These are phyloP conservation scores for Geotrupes spiniger DNA, from an alignment of 2,888 invertebrate species.

Conservation along the genomic window DNA sequence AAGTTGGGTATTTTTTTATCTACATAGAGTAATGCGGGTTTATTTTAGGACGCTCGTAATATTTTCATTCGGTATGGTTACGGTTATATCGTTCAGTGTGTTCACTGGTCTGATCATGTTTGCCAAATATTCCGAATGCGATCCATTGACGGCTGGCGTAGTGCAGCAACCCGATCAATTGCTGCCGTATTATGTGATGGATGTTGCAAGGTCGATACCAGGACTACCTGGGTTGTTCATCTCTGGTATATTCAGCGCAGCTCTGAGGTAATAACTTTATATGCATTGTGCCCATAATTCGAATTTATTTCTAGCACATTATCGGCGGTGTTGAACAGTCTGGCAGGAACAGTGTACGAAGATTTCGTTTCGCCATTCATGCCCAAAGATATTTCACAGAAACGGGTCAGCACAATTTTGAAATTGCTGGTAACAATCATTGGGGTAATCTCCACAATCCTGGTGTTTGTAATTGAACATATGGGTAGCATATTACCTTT, in stretches of 20 bases:
- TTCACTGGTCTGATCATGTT: constrained; percentile 61
- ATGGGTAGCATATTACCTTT: constrained; percentile 67
- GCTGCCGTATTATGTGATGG: constrained; percentile 71
- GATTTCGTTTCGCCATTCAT: constrained; percentile 59
- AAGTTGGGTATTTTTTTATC: constrained; percentile 22
- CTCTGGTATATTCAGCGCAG: constrained; percentile 72
- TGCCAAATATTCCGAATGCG: constrained; percentile 64
- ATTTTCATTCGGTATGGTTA: constrained; percentile 51
- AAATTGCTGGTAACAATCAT: constrained; percentile 50
- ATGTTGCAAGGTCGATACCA: constrained; percentile 61
- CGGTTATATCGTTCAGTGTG: constrained; percentile 57
- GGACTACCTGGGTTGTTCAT: constrained; percentile 74
- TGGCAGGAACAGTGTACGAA: constrained; percentile 64
- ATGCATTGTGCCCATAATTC: not conserved
- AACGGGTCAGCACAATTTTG: constrained; percentile 57
- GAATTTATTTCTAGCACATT: constrained; percentile 54
- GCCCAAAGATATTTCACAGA: constrained; percentile 52
- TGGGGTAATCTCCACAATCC: constrained; percentile 70
- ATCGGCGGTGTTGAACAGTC: constrained; percentile 60
- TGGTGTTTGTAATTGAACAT: constrained; percentile 62
- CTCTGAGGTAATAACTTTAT: constrained; percentile 54
- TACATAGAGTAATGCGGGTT: not conserved
- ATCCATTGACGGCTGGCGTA: constrained; percentile 59
- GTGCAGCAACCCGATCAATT: constrained; percentile 57
- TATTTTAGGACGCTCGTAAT: constrained; percentile 16